Evolutionary conservation across 2,113 vertebrate genomes (phyloP).

Genomic region (Lasiurus borealis): DNA sequence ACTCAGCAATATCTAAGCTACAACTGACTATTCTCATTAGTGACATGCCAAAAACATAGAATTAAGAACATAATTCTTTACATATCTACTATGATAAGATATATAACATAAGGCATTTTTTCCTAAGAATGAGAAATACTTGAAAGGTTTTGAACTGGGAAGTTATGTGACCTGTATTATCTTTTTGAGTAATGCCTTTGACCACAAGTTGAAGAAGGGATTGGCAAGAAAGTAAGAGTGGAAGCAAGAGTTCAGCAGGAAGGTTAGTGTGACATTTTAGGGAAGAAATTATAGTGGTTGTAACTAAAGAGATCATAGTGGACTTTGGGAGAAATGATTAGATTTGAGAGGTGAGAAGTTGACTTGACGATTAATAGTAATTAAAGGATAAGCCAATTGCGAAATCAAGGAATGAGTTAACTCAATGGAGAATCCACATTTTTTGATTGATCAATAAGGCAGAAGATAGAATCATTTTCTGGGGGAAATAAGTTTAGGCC

Average conservation of each 20-base stretch:
- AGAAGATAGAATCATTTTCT: background rate
- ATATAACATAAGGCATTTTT: background rate
- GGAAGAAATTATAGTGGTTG: background rate
- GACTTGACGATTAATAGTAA: constrained; percentile 13
- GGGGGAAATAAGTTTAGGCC: background rate
- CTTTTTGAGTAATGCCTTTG: background rate
- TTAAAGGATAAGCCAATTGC: background rate
- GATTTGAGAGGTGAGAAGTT: background rate
- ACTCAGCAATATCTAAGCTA: background rate
- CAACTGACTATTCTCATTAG: constrained; percentile 68
- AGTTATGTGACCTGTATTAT: background rate
- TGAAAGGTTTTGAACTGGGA: background rate
- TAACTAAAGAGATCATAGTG: background rate
- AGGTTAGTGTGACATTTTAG: background rate
- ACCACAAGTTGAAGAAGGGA: background rate
- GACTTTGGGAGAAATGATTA: background rate
- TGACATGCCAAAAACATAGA: constrained; percentile 4
- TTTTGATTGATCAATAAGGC: background rate
- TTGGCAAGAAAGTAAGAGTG: background rate
- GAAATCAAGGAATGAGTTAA: background rate
- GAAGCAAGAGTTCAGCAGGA: too few relatives aligned
- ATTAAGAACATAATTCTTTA: background rate
- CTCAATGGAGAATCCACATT: background rate
- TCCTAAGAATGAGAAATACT: background rate
- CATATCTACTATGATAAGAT: background rate